These are phyloP conservation scores for Siphonodentalium dalli DNA, from an alignment of 2,888 invertebrate species.

Conservation along the genomic window DNA sequence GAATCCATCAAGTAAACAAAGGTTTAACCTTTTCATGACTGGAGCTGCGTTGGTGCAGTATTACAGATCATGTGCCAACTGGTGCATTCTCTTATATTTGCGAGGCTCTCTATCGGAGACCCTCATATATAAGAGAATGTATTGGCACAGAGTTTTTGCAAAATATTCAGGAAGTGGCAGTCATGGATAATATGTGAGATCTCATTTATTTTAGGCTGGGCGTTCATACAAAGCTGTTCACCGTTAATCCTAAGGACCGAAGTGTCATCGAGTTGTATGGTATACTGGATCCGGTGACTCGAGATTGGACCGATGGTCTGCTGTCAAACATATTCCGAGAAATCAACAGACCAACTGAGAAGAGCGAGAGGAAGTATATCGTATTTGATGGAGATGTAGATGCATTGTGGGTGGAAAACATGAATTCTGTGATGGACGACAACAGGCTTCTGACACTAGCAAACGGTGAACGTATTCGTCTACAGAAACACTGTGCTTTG, in stretches of 20 bases:
- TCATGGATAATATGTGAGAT: too few relatives aligned
- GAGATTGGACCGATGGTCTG: constrained; percentile 93
- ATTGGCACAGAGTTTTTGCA: too few relatives aligned
- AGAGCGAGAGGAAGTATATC: constrained; percentile 80
- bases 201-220: constrained; percentile 69
- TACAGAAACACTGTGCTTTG: constrained; percentile 81
- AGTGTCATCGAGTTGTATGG: constrained; percentile 90
- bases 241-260: constrained; percentile 88
- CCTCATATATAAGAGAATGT: too few relatives aligned
- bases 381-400: constrained; percentile 94
- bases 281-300: constrained; percentile 80
- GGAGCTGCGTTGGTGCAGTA: too few relatives aligned
- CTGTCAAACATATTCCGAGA: constrained; percentile 90
- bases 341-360: constrained; percentile 80
- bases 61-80: too few relatives aligned
- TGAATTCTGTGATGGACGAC: constrained; percentile 97
- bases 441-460: constrained; percentile 88
- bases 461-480: constrained; percentile 86
- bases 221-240: constrained; percentile 79
- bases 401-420: constrained; percentile 94
- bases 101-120: too few relatives aligned
- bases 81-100: too few relatives aligned
- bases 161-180: too few relatives aligned
- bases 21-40: too few relatives aligned
- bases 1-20: too few relatives aligned